These are phyloP conservation scores for Paelopatides confundens DNA, from an alignment of 53 echinoderm and acorn worm genomes.

Conservation along the genomic window DNA sequence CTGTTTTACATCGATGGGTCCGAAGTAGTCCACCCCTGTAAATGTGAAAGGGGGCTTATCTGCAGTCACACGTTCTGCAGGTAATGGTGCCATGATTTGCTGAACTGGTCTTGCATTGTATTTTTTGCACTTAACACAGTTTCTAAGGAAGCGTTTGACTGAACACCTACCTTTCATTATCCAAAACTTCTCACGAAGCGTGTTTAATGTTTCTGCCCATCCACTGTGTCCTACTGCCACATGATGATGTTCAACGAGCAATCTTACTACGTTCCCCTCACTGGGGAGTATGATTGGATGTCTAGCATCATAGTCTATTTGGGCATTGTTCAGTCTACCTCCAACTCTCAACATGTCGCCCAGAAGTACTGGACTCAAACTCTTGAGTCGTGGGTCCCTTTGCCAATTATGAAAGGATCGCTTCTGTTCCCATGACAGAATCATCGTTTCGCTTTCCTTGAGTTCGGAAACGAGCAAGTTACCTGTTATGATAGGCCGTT, in stretches of 20 bases:
- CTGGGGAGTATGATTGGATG: conserved; percentile 23
- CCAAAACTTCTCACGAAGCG: background rate
- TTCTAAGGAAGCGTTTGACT: conserved; percentile 19
- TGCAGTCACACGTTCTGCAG: background rate
- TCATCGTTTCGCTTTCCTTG: too few species aligned
- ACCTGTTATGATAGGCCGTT: too few species aligned
- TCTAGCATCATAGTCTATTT: conserved; percentile 2
- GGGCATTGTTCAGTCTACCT: too few species aligned
- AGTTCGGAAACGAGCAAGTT: too few species aligned
- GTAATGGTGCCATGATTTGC: conserved; percentile 27
- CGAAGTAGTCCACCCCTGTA: conserved; percentile 17
- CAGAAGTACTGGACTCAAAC: too few species aligned
- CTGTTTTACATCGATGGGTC: conserved; percentile 28
- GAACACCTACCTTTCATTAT: conserved; percentile 12
- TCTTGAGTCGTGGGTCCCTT: too few species aligned
- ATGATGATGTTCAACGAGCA: conserved; percentile 23
- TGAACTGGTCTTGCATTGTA: background rate
- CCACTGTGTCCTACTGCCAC: conserved; percentile 46
- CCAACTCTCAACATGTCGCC: too few species aligned
- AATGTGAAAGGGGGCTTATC: conserved; percentile 32
- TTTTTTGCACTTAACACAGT: conserved; percentile 28
- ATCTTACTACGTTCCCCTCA: background rate
- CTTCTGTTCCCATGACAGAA: too few species aligned
- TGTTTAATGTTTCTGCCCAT: conserved; percentile 31
- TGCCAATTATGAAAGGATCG: too few species aligned